Conservation (phyloP, 1,140 invertebrate genomes). For the Dendroctonus valens region DNA sequence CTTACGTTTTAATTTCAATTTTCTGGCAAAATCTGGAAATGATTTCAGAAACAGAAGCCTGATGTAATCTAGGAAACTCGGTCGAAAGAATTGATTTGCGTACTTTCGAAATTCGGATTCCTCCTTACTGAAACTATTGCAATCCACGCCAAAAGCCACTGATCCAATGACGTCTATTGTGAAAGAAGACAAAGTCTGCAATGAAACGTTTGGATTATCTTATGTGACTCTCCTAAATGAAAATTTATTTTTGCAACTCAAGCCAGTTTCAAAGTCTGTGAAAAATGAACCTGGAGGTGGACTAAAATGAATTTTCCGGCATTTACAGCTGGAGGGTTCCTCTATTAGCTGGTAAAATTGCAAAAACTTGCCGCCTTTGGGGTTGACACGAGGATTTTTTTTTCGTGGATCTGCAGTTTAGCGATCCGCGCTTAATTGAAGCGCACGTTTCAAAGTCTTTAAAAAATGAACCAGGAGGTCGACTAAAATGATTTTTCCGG, state of each 20-base stretch:
- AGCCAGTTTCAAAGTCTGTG: background rate
- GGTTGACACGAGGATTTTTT: too few species aligned
- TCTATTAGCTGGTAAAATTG: too few species aligned
- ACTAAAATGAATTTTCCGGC: too few species aligned
- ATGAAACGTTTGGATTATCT: too few species aligned
- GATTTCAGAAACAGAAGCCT: background rate
- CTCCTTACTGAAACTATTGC: slow-evolving; percentile 56
- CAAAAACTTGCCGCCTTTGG: too few species aligned
- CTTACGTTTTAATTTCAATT: background rate
- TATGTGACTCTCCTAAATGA: background rate
- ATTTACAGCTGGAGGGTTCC: too few species aligned
- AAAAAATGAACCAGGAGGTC: too few species aligned
- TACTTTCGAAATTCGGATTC: slow-evolving; percentile 54
- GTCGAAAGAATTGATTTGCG: slow-evolving; percentile 1
- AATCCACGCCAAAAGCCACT: slow-evolving; percentile 63
- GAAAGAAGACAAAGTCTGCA: slow-evolving; percentile 56
- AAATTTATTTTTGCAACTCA: background rate
- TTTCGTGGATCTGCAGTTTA: too few species aligned
- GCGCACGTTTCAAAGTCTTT: too few species aligned
- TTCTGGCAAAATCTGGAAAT: slow-evolving; percentile 1
- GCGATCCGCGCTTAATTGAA: too few species aligned
- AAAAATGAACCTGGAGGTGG: too few species aligned
- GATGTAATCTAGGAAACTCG: background rate
- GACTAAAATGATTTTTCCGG: too few species aligned
- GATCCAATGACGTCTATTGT: slow-evolving; percentile 64